Evolutionary conservation across 2,888 invertebrate species (phyloP).

Genomic region (Caenorhabditis wallacei): DNA sequence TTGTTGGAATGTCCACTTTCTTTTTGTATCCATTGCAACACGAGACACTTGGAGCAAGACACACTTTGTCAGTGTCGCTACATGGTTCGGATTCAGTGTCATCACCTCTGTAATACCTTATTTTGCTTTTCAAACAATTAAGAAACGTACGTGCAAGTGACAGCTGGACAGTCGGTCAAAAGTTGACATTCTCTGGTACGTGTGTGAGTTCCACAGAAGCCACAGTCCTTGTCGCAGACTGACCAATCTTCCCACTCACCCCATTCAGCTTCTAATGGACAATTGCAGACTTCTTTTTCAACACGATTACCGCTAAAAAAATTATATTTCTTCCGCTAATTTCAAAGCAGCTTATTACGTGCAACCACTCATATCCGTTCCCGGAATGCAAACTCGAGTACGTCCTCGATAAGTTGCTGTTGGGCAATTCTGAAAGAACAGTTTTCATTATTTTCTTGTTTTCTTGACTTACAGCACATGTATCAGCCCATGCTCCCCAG

Average conservation of each 20-base stretch:
- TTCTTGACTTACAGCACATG: conserved; percentile 52
- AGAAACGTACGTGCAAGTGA: conserved; percentile 41
- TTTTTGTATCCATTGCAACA: conserved; percentile 52
- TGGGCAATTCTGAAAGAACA: conserved; percentile 52
- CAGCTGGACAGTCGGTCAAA: conserved; percentile 38
- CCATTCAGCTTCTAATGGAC: conserved; percentile 49
- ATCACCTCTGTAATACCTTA: conserved; percentile 46
- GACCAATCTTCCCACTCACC: conserved; percentile 44
- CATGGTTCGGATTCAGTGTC: conserved; percentile 36
- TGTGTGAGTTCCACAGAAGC: conserved; percentile 55
- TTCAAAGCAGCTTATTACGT: conserved; percentile 6
- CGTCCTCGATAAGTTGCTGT: conserved; percentile 54
- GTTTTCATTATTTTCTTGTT: not conserved
- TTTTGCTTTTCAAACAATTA: not conserved
- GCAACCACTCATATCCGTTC: conserved; percentile 55
- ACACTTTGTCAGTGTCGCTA: conserved; percentile 47
- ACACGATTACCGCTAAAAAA: conserved; percentile 43
- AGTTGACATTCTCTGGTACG: conserved; percentile 50
- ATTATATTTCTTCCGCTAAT: not conserved
- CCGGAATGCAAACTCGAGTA: conserved; percentile 59
- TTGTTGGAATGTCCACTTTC: conserved; percentile 42
- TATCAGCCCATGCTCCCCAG: conserved; percentile 61
- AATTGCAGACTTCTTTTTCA: conserved; percentile 50
- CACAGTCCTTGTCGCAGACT: conserved; percentile 51
- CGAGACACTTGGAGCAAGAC: conserved; percentile 37